phyloP scores from a whole-genome alignment of 2,797 vertebrate species.

The Sebastes melanostomus region DNA sequence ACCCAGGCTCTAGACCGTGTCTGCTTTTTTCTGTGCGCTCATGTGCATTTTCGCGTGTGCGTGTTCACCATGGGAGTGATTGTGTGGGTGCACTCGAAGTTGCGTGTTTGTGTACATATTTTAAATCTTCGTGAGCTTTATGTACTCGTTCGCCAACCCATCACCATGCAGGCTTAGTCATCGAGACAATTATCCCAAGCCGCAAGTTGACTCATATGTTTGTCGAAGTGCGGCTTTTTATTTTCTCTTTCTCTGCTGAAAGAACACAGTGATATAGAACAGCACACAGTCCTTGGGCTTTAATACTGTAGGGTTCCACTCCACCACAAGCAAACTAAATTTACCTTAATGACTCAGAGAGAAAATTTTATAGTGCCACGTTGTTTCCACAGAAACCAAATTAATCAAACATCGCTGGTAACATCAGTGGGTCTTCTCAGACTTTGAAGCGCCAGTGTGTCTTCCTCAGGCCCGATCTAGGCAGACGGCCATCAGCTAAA shows the following conservation, averaged over 20 bases:
- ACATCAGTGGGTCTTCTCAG: neutral
- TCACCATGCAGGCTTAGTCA: conserved; percentile 77
- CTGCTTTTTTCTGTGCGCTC: conserved; percentile 13
- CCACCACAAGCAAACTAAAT: conserved; percentile 39
- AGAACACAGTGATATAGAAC: conserved; percentile 36
- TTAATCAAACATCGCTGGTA: conserved; percentile 27
- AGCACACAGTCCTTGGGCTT: conserved; percentile 23
- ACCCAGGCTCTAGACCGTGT: conserved; percentile 33
- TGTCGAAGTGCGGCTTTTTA: conserved; percentile 71
- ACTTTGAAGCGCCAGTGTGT: conserved; percentile 14
- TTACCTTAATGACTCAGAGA: conserved; percentile 53
- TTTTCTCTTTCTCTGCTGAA: conserved; percentile 37
- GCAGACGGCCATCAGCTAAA: neutral
- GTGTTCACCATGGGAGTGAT: conserved; percentile 7
- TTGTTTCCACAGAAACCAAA: conserved; percentile 47
- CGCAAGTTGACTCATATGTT: conserved; percentile 85
- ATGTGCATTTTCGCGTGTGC: conserved; percentile 1
- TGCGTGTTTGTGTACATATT: conserved; percentile 51
- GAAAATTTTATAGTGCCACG: neutral
- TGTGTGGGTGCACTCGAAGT: conserved; percentile 39
- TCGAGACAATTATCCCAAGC: conserved; percentile 76
- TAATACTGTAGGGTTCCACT: conserved; percentile 36
- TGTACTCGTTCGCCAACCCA: conserved; percentile 58
- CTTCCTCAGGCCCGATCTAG: neutral
- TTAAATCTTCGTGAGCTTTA: conserved; percentile 46